Base-by-base conservation (phyloP, 2,113 vertebrate species). In the Haplotaxodon microlepis region DNA sequence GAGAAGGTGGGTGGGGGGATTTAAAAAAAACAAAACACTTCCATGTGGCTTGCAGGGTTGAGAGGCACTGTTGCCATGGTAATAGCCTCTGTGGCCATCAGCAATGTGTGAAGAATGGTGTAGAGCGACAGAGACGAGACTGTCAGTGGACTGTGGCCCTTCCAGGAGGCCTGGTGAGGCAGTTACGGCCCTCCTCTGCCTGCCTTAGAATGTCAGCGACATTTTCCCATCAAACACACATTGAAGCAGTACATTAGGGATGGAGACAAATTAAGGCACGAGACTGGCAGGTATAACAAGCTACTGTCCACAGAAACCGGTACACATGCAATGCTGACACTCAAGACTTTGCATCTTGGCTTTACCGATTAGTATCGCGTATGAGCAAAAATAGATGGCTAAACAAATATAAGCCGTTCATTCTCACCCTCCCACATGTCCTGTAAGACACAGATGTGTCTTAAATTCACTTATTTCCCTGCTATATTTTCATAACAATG, bases 11-110 rank as follows among this genome's bases (percentile, higher is more conserved):
- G 21, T 11, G 21, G 40, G 24, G 8, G 29, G 34, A 7, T 5
- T 57, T 8, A 8, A 71, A 36, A 40, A 9, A 3, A 5, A 5
- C 2, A 4, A 4, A 79, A 80, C 14, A 10, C 54, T 81, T 54
- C 56, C 24, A 85, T 78, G 10, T 71, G 27, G 85, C 59, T 69
- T 31, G 51, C 82, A 83, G 81, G 61, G 80, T 90, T 83, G 83
- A 89, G 82, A 86, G 9, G 14, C n/a, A 19, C 84, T 78, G 92
- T 95, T 94, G 86, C 90, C 92, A 94, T 94, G 92, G 94, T 19
- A 71, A 94, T 76, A 79, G 81, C 71, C 71, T 88, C 76, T 8
- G 19, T 90, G 59, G 85, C 56, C 76, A 80, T 53, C 1, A 10
- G 83, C 61, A 40, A 1, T 54, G 79, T 80, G 86, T 81, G 84